Percentiles rank a stretch among this genome's conserved stretches.
These are phyloP conservation scores for Phyllotreta striolata DNA, from an alignment of 2,888 invertebrate genomes.

Conservation along the genomic window DNA sequence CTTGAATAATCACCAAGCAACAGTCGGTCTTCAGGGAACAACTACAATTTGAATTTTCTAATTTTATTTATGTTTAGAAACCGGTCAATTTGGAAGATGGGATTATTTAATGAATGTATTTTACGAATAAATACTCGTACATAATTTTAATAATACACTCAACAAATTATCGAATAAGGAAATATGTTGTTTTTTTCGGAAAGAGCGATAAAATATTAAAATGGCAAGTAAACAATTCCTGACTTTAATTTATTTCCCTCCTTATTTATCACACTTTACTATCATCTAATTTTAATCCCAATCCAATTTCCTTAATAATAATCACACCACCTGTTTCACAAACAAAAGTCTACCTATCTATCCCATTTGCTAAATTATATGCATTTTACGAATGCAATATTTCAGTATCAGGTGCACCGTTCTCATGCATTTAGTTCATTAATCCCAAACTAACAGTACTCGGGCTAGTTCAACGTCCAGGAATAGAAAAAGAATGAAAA, in stretches of 20 bases:
- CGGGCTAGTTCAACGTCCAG: constrained; percentile 49
- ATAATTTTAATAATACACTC: no score
- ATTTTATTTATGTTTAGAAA: neutral
- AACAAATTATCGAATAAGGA: no score
- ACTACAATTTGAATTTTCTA: neutral
- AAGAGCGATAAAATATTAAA: no score
- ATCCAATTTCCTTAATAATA: neutral
- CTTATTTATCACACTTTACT: no score
- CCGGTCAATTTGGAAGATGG: constrained; percentile 11
- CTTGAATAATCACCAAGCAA: constrained; percentile 38
- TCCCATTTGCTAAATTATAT: constrained; percentile 6
- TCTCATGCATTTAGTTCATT: constrained; percentile 43
- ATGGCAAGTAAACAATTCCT: no score
- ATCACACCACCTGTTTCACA: neutral
- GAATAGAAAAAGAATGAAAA: constrained; percentile 34
- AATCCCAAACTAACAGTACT: constrained; percentile 49
- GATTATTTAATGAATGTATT: neutral
- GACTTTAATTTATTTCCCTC: no score
- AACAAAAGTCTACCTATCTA: neutral
- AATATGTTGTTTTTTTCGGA: no score
- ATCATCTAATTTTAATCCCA: no score
- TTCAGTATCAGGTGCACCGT: constrained; percentile 34
- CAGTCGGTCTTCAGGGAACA: constrained; percentile 39
- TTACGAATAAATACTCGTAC: constrained; percentile 14
- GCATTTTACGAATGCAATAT: constrained; percentile 20